Conservation (phyloP, 2,797 vertebrate genomes). For the Malurus splendens region DNA sequence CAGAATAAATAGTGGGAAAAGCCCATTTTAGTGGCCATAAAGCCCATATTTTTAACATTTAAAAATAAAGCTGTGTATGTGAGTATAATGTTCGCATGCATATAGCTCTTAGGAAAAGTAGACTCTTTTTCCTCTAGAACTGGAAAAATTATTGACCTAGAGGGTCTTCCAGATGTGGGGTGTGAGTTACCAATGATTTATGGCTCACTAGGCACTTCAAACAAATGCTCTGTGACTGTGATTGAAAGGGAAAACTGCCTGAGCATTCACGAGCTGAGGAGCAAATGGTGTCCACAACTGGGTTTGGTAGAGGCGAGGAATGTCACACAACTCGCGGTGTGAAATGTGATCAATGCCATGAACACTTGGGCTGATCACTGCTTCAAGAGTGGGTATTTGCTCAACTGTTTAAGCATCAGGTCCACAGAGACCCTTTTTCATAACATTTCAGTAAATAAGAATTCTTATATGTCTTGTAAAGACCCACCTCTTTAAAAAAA, state of each 20-base stretch:
- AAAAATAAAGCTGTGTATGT: background rate
- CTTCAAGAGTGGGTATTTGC: background rate
- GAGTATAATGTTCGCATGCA: background rate
- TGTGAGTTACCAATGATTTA: background rate
- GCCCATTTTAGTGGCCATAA: background rate
- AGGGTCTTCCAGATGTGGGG: background rate
- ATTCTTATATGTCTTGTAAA: background rate
- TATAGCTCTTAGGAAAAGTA: background rate
- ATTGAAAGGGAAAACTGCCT: background rate
- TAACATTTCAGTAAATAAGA: background rate
- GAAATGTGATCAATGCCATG: background rate
- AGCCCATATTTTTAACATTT: background rate
- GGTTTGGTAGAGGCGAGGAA: background rate
- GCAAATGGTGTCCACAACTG: background rate
- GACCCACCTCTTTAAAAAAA: background rate
- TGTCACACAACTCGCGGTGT: rapidly evolving
- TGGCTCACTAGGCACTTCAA: background rate
- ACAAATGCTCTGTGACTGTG: background rate
- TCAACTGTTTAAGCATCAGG: background rate
- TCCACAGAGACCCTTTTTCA: background rate
- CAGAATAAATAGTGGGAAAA: background rate
- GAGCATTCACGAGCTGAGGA: rapidly evolving
- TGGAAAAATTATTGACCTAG: background rate
- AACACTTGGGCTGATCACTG: rapidly evolving
- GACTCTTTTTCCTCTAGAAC: background rate